Conservation (phyloP, 2,113 vertebrate genomes). For the Serilophus lunatus region DNA sequence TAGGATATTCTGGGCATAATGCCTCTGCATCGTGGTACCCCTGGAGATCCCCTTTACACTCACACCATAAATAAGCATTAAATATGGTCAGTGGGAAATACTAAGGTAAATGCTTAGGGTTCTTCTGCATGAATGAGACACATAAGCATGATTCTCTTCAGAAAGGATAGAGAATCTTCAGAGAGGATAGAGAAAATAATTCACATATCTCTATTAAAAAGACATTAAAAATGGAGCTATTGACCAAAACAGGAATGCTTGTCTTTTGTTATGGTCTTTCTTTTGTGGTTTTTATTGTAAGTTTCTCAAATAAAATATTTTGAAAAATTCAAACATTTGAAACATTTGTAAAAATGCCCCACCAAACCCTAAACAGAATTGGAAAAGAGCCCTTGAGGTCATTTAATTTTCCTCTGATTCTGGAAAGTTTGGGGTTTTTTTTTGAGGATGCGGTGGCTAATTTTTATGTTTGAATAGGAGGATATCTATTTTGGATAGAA, state of each 20-base stretch:
- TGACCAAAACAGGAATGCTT: neutral
- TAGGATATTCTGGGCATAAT: neutral
- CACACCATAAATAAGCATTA: neutral
- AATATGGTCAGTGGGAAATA: neutral
- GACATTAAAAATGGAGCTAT: neutral
- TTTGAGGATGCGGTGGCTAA: neutral
- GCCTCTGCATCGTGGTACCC: neutral
- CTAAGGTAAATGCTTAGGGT: neutral
- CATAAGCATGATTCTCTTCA: neutral
- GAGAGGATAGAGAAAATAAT: neutral
- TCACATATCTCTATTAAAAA: fast-evolving
- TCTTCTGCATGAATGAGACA: neutral
- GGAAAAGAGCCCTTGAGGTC: neutral
- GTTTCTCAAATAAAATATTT: neutral
- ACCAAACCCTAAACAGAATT: fast-evolving
- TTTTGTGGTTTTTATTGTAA: neutral
- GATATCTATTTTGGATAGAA: neutral
- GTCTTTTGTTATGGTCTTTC: neutral
- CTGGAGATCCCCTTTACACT: neutral
- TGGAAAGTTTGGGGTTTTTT: neutral
- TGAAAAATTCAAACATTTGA: neutral
- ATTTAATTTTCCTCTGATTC: neutral
- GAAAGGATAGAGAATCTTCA: neutral
- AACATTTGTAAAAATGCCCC: fast-evolving
- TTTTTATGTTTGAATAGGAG: neutral